Conservation (phyloP, 2,797 vertebrate species). For the Pristis pectinata region DNA sequence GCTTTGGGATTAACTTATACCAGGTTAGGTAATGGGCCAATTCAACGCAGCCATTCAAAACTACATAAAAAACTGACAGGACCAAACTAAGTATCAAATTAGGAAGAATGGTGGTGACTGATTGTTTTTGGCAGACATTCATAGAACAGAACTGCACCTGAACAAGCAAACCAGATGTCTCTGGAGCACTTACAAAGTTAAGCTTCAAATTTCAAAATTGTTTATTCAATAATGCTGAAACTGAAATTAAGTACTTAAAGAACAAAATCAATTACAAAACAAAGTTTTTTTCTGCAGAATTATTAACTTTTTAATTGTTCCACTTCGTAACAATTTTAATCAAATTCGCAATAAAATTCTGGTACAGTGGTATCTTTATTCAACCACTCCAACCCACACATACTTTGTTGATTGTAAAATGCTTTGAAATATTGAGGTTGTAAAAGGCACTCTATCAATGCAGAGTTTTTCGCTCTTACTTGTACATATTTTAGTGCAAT, state of each 20-base stretch:
- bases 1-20: background rate
- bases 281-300: background rate
- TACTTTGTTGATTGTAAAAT: background rate
- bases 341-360: background rate
- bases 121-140: background rate
- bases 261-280: background rate
- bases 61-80: background rate
- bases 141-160: background rate
- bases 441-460: background rate
- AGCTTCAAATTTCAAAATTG: conserved; percentile 1
- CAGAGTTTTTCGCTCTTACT: background rate
- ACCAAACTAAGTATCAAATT: background rate
- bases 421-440: background rate
- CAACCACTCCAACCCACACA: background rate
- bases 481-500: background rate
- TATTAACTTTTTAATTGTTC: background rate
- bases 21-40: background rate
- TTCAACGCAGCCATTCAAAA: background rate
- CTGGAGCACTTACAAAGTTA: background rate
- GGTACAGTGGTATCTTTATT: too few species aligned
- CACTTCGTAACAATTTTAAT: background rate
- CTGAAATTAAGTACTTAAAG: background rate
- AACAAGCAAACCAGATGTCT: background rate
- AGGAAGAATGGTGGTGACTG: background rate
- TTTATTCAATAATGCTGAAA: background rate